Evolutionary conservation across 2,797 vertebrate genomes (phyloP).

Genomic region (Pangasius macronema): DNA sequence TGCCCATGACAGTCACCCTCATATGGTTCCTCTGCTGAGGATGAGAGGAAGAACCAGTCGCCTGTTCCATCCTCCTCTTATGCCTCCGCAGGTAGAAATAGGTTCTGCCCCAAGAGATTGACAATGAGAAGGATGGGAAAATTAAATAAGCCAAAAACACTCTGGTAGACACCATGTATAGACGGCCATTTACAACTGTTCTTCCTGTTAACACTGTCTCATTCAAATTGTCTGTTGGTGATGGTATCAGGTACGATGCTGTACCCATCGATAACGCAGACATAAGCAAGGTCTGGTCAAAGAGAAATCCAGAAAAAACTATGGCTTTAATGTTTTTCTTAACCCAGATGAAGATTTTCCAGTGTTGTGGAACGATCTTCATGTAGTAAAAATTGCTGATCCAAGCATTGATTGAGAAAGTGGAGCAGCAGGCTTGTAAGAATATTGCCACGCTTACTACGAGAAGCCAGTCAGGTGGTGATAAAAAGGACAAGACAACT

Average conservation of each 20-base stretch:
- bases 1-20: slow-evolving; percentile 46
- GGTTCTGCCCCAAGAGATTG: slow-evolving; percentile 44
- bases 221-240: neutral
- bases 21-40: slow-evolving; percentile 45
- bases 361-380: slow-evolving; percentile 50
- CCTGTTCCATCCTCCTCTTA: slow-evolving; percentile 48
- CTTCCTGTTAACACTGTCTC: neutral
- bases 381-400: slow-evolving; percentile 56
- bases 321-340: slow-evolving; percentile 41
- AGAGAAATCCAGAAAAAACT: slow-evolving; percentile 32
- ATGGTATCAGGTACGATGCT: neutral
- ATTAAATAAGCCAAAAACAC: slow-evolving; percentile 35
- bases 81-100: slow-evolving; percentile 48
- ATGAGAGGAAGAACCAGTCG: slow-evolving; percentile 19
- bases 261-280: slow-evolving; percentile 32
- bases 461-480: slow-evolving; percentile 33
- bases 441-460: slow-evolving; percentile 15
- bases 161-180: slow-evolving; percentile 20
- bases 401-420: slow-evolving; percentile 51
- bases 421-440: slow-evolving; percentile 36
- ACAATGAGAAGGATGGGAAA: slow-evolving; percentile 21
- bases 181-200: neutral
- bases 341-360: slow-evolving; percentile 30
- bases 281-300: slow-evolving; percentile 45
- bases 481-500: slow-evolving; percentile 8